These are phyloP conservation scores for Phaenicophaeus curvirostris DNA, from an alignment of 2,797 vertebrate genomes.

Conservation along the genomic window DNA sequence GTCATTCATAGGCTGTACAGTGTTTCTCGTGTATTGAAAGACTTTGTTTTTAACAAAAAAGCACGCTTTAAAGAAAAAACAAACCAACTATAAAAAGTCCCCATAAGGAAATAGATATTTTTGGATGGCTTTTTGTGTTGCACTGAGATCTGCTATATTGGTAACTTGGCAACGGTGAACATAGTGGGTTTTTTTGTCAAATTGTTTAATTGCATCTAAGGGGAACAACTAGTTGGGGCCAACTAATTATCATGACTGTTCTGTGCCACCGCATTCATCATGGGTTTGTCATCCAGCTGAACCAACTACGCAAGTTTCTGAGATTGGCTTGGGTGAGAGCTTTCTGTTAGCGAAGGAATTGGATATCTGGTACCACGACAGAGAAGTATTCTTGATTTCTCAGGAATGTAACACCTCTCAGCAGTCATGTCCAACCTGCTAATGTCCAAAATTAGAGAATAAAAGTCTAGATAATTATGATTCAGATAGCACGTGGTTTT, in stretches of 20 bases:
- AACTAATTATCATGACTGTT: background rate
- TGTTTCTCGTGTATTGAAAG: background rate
- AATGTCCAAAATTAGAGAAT: background rate
- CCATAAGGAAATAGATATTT: background rate
- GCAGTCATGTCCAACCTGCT: background rate
- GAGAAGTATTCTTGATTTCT: background rate
- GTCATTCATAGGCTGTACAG: rapidly evolving
- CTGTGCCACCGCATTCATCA: rapidly evolving
- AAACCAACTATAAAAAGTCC: background rate
- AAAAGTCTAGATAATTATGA: background rate
- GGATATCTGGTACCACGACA: rapidly evolving
- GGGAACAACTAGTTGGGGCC: background rate
- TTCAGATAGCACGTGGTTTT: background rate
- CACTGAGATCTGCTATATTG: background rate
- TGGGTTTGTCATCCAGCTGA: background rate
- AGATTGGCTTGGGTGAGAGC: background rate
- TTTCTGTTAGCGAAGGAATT: background rate
- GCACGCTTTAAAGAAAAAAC: too few species aligned
- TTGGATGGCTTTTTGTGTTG: background rate
- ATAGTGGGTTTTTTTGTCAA: rapidly evolving
- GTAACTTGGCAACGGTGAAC: background rate
- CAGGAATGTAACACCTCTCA: background rate
- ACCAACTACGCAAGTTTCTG: background rate
- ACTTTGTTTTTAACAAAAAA: background rate
- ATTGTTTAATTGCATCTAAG: background rate